Conservation (phyloP, 2,797 vertebrate genomes). For the Acridotheres tristis region DNA sequence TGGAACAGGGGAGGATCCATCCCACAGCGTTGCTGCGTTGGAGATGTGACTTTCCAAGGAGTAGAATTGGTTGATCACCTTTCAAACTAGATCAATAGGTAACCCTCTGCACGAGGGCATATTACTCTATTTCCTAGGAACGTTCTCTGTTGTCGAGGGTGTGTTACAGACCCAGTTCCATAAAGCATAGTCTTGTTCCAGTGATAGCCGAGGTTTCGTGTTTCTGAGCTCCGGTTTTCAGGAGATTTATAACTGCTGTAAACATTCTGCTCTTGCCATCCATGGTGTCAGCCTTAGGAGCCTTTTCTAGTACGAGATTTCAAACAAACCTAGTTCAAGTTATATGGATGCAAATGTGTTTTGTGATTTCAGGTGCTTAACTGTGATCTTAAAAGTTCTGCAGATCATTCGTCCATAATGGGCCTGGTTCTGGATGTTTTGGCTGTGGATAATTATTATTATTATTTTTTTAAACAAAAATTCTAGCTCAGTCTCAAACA, state of each 20-base stretch:
- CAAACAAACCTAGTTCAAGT: slow-evolving; percentile 58
- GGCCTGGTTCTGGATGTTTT: slow-evolving; percentile 55
- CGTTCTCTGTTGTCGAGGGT: slow-evolving; percentile 33
- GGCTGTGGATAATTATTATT: slow-evolving; percentile 23
- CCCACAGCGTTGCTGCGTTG: neutral
- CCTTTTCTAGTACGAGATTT: slow-evolving; percentile 62
- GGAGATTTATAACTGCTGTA: slow-evolving; percentile 71
- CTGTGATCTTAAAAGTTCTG: slow-evolving; percentile 64
- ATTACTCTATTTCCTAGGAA: slow-evolving; percentile 41
- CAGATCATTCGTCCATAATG: slow-evolving; percentile 60
- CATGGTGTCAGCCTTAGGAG: slow-evolving; percentile 64
- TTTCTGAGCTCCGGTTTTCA: slow-evolving; percentile 72
- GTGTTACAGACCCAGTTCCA: slow-evolving; percentile 36
- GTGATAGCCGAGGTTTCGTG: slow-evolving; percentile 63
- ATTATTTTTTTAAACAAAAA: neutral
- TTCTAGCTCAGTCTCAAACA: neutral
- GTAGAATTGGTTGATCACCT: slow-evolving; percentile 52
- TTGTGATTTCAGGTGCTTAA: slow-evolving; percentile 72
- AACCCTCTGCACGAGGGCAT: slow-evolving; percentile 29
- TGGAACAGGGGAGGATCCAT: neutral
- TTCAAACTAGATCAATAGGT: slow-evolving; percentile 51
- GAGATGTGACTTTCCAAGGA: slow-evolving; percentile 57
- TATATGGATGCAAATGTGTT: slow-evolving; percentile 65
- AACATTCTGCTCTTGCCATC: slow-evolving; percentile 64
- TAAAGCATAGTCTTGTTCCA: slow-evolving; percentile 57